phyloP scores from a whole-genome alignment of 2,797 vertebrate genomes.

The Scomberomorus guttatus region DNA sequence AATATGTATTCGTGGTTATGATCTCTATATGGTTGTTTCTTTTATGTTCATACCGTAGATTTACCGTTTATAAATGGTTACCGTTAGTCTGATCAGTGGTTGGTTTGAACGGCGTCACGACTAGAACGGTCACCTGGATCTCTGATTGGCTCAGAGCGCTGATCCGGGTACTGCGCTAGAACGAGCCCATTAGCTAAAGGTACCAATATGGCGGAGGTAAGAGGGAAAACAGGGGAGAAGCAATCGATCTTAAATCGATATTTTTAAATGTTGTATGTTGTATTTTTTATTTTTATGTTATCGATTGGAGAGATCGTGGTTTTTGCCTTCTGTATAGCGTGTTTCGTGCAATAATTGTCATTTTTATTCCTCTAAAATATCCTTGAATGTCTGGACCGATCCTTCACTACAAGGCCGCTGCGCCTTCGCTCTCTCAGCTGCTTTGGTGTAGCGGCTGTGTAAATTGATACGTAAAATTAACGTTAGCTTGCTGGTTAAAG shows the following conservation, averaged over 20 bases:
- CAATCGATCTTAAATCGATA: slow-evolving; percentile 85
- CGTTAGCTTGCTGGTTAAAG: slow-evolving; percentile 72
- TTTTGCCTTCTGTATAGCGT: slow-evolving; percentile 56
- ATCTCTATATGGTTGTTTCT: background rate
- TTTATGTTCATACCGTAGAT: background rate
- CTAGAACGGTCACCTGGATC: slow-evolving; percentile 68
- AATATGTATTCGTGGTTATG: background rate
- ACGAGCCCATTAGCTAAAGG: slow-evolving; percentile 92
- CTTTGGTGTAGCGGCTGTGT: slow-evolving; percentile 81
- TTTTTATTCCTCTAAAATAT: slow-evolving; percentile 68
- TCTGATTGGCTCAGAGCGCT: slow-evolving; percentile 89
- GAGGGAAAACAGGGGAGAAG: slow-evolving; percentile 93
- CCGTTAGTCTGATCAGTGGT: slow-evolving; percentile 49
- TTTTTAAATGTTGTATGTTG: slow-evolving; percentile 62
- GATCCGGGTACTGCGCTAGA: slow-evolving; percentile 93
- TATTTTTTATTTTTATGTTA: slow-evolving; percentile 59
- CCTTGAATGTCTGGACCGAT: slow-evolving; percentile 79
- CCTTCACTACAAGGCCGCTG: slow-evolving; percentile 85
- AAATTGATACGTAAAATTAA: slow-evolving; percentile 84
- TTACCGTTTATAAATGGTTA: slow-evolving; percentile 11
- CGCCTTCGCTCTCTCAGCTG: slow-evolving; percentile 84
- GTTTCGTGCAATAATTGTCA: slow-evolving; percentile 54
- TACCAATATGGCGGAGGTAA: slow-evolving; percentile 99
- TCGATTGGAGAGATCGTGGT: slow-evolving; percentile 66
- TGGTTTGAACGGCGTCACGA: slow-evolving; percentile 80